phyloP scores from a whole-genome alignment of 2,797 vertebrate species.

The Sebastes vulpes region DNA sequence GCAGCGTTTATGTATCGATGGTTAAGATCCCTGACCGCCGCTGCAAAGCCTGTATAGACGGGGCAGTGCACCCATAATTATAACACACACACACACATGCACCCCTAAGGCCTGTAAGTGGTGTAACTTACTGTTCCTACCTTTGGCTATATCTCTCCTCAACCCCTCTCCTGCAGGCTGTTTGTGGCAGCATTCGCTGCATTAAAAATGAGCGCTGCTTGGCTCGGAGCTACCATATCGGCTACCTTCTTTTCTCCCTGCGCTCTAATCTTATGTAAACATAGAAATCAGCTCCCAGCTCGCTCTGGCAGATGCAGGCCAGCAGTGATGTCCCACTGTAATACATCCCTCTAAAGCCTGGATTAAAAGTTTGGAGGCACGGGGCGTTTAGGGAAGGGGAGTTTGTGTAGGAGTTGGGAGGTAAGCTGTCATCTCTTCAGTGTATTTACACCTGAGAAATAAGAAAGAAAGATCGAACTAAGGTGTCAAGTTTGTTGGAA shows the following conservation, averaged over 20 bases:
- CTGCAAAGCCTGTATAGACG: slow-evolving; percentile 28
- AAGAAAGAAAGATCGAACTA: slow-evolving; percentile 9
- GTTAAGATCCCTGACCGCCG: slow-evolving; percentile 39
- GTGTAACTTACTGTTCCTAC: slow-evolving; percentile 62
- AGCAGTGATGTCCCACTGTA: slow-evolving; percentile 72
- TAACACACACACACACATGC: background rate
- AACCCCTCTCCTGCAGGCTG: slow-evolving; percentile 60
- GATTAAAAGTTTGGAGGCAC: slow-evolving; percentile 76
- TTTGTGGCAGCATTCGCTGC: slow-evolving; percentile 71
- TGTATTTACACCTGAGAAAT: slow-evolving; percentile 47
- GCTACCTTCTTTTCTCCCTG: slow-evolving; percentile 65
- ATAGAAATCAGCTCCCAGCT: slow-evolving; percentile 77
- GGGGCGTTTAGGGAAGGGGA: slow-evolving; percentile 42
- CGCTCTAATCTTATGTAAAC: slow-evolving; percentile 80
- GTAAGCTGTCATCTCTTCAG: slow-evolving; percentile 35
- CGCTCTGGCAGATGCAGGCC: slow-evolving; percentile 72
- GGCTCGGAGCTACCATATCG: slow-evolving; percentile 65
- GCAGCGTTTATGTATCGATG: background rate
- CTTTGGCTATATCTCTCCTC: slow-evolving; percentile 58
- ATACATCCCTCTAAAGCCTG: slow-evolving; percentile 74
- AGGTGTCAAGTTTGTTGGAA: slow-evolving; percentile 10
- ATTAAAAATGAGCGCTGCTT: slow-evolving; percentile 66
- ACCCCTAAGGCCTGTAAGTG: slow-evolving; percentile 43
- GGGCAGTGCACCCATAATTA: slow-evolving; percentile 12
- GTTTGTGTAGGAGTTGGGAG: slow-evolving; percentile 34